phyloP scores from a whole-genome alignment of 2,797 vertebrate species.

The Rachycentron canadum region DNA sequence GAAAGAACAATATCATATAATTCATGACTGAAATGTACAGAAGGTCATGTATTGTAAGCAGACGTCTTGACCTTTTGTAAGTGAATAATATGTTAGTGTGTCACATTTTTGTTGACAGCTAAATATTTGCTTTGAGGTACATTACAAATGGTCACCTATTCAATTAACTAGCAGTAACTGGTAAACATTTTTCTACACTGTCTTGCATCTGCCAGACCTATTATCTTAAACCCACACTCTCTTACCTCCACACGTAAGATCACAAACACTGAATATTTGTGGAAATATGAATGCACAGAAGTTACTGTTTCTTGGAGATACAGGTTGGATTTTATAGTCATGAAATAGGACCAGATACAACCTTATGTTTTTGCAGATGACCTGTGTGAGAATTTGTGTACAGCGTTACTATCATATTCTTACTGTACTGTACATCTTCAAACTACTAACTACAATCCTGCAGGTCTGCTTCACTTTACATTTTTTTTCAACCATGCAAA shows the following conservation, averaged over 20 bases:
- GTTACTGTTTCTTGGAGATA: conserved; percentile 16
- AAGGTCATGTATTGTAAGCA: neutral
- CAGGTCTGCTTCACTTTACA: conserved; percentile 12
- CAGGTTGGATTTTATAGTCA: neutral
- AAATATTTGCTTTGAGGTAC: conserved; percentile 1
- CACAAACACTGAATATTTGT: conserved; percentile 1
- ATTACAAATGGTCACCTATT: conserved; percentile 24
- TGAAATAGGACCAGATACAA: conserved; percentile 3
- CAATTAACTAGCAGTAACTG: conserved; percentile 2
- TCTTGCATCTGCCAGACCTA: neutral
- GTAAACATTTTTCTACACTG: conserved; percentile 2
- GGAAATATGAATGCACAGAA: neutral
- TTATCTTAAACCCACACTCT: neutral
- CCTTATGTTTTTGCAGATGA: conserved; percentile 9
- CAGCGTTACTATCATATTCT: neutral
- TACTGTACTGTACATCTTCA: neutral
- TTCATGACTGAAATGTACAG: neutral
- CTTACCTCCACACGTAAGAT: neutral
- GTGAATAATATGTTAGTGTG: neutral
- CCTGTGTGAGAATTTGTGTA: conserved; percentile 3
- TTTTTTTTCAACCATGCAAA: conserved; percentile 38
- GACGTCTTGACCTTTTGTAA: neutral
- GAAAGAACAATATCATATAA: too few species aligned
- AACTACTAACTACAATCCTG: neutral
- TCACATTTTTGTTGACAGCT: neutral